Evolutionary conservation across 2,888 invertebrate genomes (phyloP).

Genomic region (Drosophila anceps): DNA sequence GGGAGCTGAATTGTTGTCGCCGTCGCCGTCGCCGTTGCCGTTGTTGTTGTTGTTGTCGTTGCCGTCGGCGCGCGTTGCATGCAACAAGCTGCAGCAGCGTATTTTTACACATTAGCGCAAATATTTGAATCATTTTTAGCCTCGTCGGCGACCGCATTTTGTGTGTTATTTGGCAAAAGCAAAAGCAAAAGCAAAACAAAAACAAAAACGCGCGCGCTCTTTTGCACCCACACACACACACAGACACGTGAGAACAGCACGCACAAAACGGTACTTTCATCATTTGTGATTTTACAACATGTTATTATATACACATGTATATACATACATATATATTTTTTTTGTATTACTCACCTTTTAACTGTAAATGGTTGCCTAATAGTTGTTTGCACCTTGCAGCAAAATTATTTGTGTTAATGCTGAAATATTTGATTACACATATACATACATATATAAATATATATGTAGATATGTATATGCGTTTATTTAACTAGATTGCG

Average conservation of each 20-base stretch:
- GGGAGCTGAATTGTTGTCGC: slow-evolving; percentile 53
- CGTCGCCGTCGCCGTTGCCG: no score
- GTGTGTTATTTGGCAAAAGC: slow-evolving; percentile 48
- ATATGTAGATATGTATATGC: slow-evolving; percentile 11
- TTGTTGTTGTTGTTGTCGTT: no score
- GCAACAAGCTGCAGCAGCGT: slow-evolving; percentile 66
- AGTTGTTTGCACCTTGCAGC: slow-evolving; percentile 24
- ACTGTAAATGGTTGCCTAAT: slow-evolving; percentile 37
- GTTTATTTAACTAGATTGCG: slow-evolving; percentile 31
- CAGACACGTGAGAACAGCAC: slow-evolving; percentile 8
- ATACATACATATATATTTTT: slow-evolving; percentile 3
- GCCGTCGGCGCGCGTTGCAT: slow-evolving; percentile 53
- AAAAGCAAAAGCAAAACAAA: slow-evolving; percentile 54
- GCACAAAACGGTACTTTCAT: slow-evolving; percentile 52
- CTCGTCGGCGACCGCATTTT: slow-evolving; percentile 59
- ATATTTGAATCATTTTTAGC: slow-evolving; percentile 60
- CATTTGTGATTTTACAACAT: slow-evolving; percentile 51
- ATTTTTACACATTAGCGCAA: slow-evolving; percentile 72
- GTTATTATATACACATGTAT: background rate
- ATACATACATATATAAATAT: background rate
- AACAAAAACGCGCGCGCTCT: slow-evolving; percentile 44
- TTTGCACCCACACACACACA: slow-evolving; percentile 37
- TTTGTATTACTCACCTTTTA: slow-evolving; percentile 60
- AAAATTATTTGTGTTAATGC: slow-evolving; percentile 42
- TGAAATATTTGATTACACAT: slow-evolving; percentile 27